Evolutionary conservation across 2,797 vertebrate genomes (phyloP).

Genomic region (Arctocebus calabarensis): DNA sequence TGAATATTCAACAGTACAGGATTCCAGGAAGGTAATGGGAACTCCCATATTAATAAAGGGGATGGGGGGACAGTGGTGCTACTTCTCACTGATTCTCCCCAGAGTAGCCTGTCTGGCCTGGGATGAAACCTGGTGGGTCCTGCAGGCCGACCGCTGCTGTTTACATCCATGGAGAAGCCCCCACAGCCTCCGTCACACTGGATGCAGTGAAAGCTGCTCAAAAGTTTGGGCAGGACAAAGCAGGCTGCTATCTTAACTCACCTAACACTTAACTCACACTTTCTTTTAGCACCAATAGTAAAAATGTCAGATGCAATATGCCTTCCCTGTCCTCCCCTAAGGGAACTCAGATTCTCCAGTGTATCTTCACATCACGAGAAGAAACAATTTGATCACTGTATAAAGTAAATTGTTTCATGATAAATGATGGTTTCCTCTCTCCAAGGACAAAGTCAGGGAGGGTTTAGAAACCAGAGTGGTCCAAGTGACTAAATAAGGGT

Average conservation of each 20-base stretch:
- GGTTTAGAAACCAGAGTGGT: background rate
- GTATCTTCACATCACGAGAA: background rate
- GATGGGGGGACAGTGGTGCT: background rate
- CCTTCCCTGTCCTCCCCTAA: background rate
- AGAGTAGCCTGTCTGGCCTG: background rate
- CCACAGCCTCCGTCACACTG: background rate
- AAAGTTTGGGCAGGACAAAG: background rate
- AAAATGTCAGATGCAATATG: background rate
- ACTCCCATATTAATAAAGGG: background rate
- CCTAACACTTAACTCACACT: background rate
- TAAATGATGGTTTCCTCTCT: background rate
- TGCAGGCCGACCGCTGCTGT: background rate
- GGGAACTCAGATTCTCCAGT: background rate
- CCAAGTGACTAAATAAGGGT: background rate
- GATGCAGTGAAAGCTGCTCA: background rate
- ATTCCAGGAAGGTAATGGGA: background rate
- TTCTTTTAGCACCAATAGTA: background rate
- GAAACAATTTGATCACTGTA: background rate
- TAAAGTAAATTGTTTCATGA: background rate
- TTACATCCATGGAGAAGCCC: background rate
- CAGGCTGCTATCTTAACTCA: background rate
- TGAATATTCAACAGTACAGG: background rate
- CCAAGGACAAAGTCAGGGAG: background rate
- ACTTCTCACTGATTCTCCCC: background rate
- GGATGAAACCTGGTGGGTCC: background rate